Evolutionary conservation across 2,113 vertebrate genomes (phyloP), one percentile per base, ranked within the genome.

Genomic region (Catharus minimus): DNA sequence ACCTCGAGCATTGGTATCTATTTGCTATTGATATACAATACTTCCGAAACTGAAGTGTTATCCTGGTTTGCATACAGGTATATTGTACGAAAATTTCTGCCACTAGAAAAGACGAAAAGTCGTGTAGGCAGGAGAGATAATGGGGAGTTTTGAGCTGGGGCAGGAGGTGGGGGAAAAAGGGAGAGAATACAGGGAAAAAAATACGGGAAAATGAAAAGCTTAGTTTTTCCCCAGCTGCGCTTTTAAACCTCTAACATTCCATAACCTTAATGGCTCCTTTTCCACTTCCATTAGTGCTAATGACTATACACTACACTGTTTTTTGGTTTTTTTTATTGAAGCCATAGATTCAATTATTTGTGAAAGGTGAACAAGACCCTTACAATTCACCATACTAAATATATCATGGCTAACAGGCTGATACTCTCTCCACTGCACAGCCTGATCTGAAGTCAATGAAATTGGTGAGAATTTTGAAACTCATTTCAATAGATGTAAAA

Each of bases 181-280:
- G 32, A 30, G 18, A 32, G 3, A 67, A n/a, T 1, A 49, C 8
- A 38, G 5, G 28, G 6, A 0, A 2, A 5, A 30, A 24, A 26
- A 24, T 28, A 1, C 15, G 22, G 21, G 11, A 24, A 39, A 58
- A 53, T 6, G 8, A 77, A 36, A 36, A 36, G 33, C 33, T 36
- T 36, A 9, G 13, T 28, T 89, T 36, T 47, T 60, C 30, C 83
- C 47, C 33, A 89, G 85, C 47, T 92, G 66, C 57, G 72, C 41
- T 85, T 75, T 75, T 33, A 94, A 88, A 78, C 30, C 10, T 84
- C 3, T 56, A 91, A 27, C 39, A 65, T 43, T 74, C 52, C 57
- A 76, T 12, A 80, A 32, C 5, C 14, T 41, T 41, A 69, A 36
- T 10, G 56, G 56, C 19, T 82, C 92, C 32, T 89, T 61, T 69